Evolutionary conservation across 2,888 invertebrate species (phyloP), one percentile per base, ranked within the genome.

Genomic region (Drosophila borealis): DNA sequence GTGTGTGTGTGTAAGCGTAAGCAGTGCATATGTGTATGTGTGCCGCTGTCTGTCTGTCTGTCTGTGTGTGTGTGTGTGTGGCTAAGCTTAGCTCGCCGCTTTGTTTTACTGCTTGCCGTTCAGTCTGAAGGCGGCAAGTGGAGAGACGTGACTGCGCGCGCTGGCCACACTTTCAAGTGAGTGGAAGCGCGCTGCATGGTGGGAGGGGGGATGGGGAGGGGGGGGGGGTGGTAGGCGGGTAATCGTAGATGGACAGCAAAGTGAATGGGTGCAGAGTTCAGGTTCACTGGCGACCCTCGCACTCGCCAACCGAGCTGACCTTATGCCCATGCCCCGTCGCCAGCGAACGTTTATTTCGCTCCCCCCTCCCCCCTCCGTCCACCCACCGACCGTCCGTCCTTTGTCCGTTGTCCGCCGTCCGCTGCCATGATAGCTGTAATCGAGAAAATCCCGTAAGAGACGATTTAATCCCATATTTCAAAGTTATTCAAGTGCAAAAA

Each of bases 401-500:
- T n/a, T n/a, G n/a, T n/a, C n/a, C n/a, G n/a, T n/a, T n/a, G n/a
- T n/a, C 60, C 56, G 25, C 54, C 53, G 53, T 46, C 57, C 62
- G 49, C 56, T 44, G 44, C 79, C 83, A 85, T 88, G 84, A 85
- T 88, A 90, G 89, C 89, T 90, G 87, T 89, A 89, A 90, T 90
- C 89, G 83, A 78, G 84, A 81, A 89, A 90, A 90, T 90, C 91
- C 90, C 90, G 82, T 81, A 88, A 84, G 89, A 89, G 90, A 91
- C 88, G 90, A 90, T 90, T 90, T 91, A 90, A 91, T 91, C 89
- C 90, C 89, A 89, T 89, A 89, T 90, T 91, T 89, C 89, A 90
- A 89, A 91, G 87, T 91, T 89, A 90, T 82, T 90, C 90, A 90
- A 90, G 90, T 91, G 91, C 87, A 90, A 91, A 91, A 90, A 90